These are phyloP conservation scores for Corythornis madagascariensis DNA, from an alignment of 2,113 vertebrate genomes.

Conservation along the genomic window DNA sequence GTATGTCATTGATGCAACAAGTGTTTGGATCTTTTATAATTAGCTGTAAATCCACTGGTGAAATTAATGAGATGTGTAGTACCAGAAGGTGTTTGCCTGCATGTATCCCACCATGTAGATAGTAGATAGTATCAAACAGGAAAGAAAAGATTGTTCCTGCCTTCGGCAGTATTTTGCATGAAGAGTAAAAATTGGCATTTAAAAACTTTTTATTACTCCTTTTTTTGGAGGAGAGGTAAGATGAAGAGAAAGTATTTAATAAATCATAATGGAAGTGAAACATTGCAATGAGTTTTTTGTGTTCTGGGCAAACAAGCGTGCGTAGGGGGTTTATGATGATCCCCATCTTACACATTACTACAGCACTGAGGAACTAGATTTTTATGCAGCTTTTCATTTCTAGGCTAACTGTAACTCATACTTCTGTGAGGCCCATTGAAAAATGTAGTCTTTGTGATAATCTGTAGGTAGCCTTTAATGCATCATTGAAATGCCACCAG, in stretches of 20 bases:
- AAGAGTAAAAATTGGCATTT: too few relatives aligned
- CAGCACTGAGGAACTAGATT: background rate
- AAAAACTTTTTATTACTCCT: too few relatives aligned
- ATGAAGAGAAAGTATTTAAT: too few relatives aligned
- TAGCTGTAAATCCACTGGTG: too few relatives aligned
- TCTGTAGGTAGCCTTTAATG: background rate
- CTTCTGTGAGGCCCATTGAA: background rate
- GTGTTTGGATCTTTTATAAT: too few relatives aligned
- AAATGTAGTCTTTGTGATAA: conserved; percentile 24
- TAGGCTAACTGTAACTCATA: background rate
- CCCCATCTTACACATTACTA: background rate
- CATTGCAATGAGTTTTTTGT: background rate
- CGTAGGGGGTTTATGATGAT: background rate
- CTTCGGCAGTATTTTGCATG: too few relatives aligned
- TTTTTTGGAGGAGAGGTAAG: too few relatives aligned
- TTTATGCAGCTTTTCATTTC: background rate
- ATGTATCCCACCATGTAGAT: too few relatives aligned
- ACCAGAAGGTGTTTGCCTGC: too few relatives aligned
- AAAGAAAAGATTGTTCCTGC: too few relatives aligned
- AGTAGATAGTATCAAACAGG: too few relatives aligned
- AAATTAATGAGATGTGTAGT: too few relatives aligned
- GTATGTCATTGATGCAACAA: background rate
- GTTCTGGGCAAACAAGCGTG: background rate
- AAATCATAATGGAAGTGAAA: background rate
- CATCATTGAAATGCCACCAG: background rate